These are phyloP conservation scores for Peromyscus nudipes DNA, from an alignment of 2,797 vertebrate genomes.

Conservation along the genomic window DNA sequence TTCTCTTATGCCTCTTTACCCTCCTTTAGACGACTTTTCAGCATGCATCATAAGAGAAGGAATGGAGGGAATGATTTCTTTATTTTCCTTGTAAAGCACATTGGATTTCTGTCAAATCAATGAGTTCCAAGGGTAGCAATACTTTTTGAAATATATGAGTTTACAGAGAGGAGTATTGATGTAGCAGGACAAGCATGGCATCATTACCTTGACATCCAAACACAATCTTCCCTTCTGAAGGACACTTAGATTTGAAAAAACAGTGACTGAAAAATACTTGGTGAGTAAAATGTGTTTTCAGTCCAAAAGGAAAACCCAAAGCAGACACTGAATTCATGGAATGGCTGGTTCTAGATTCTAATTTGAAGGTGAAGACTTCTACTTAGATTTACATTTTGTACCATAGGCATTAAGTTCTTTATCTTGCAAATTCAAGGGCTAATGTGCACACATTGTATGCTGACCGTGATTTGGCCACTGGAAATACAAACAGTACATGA, in stretches of 20 bases:
- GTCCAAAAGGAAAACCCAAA: conserved; percentile 27
- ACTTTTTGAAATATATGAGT: conserved; percentile 55
- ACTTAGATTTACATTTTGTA: neutral
- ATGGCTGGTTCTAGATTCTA: conserved; percentile 19
- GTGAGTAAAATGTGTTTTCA: conserved; percentile 41
- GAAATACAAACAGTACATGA: neutral
- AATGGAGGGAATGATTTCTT: accelerated
- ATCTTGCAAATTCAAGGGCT: neutral
- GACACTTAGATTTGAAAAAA: conserved; percentile 54
- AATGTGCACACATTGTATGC: neutral
- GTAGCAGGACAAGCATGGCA: neutral
- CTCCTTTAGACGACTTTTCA: neutral
- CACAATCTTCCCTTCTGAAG: conserved; percentile 55
- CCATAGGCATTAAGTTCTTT: neutral
- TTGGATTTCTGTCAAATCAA: conserved; percentile 47
- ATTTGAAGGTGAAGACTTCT: neutral
- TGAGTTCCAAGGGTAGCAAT: conserved; percentile 4
- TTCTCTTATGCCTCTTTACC: neutral
- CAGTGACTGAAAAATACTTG: conserved; percentile 28
- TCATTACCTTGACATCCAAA: conserved; percentile 21
- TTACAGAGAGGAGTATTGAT: conserved; percentile 62
- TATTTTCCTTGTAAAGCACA: conserved; percentile 58
- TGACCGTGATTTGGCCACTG: neutral
- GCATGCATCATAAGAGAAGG: neutral
- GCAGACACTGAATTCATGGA: neutral